Evolutionary conservation across 2,797 vertebrate genomes (phyloP), one percentile per base, ranked within the genome.

Genomic region (Characodon lateralis): DNA sequence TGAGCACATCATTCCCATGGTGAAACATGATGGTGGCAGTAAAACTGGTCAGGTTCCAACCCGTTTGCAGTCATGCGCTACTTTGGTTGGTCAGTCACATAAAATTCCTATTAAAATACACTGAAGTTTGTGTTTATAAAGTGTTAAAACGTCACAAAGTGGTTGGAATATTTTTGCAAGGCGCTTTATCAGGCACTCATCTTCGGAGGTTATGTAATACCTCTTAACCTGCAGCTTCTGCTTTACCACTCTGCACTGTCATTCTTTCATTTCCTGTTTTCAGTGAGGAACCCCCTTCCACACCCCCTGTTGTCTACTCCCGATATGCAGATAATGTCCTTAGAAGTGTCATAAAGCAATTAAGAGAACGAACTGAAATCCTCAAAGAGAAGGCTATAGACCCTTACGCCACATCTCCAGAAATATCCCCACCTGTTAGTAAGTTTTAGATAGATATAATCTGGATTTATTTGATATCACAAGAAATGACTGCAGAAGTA

Each of bases 401-500:
- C 71, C 95, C 91, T 0, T 95, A 96, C 3, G 51, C 95, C 78
- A 96, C 96, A 0, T 98, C 97, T 6, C 96, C 96, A 0, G 97
- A 98, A 88, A 86, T 90, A 87, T 97, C 94, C 75, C 96, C 96
- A 9, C 93, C 95, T 39, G 74, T 95, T 85, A 96, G 98, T 99
- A 94, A 96, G 97, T 96, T 74, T 28, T 35, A 5, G 41, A 13
- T 14, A 48, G 41, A 6, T 2, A 61, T 48, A 71, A 0, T 1
- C 53, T 3, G 5, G 22, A 4, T 43, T 43, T 14, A 46, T 24
- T 46, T 7, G 10, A n/a, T 14, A 28, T 14, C 41, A n/a, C 0
- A 14, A n/a, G 9, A 43, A 46, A 69, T 4, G 2, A 9, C 22
- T 28, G 35, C 12, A 7, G 63, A 24, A 22, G 39, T 35, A 13